Conservation (phyloP, 2,888 invertebrate species). For the Baronia brevicornis region DNA sequence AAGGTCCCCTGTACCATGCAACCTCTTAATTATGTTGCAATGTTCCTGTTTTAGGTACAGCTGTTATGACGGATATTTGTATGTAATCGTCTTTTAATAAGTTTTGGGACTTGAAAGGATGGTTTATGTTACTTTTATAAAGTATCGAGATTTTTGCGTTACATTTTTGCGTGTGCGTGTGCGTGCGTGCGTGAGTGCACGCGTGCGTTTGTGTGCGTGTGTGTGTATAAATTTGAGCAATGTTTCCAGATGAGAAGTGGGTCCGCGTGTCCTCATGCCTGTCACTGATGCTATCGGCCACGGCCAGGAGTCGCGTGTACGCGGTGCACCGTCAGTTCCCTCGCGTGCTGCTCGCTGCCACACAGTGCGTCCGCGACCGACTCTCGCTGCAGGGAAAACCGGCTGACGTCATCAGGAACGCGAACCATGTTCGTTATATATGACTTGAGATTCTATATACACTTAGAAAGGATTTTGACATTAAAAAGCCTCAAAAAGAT, state of each 20-base stretch:
- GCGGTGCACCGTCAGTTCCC: slow-evolving; percentile 43
- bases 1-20: no score
- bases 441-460: neutral
- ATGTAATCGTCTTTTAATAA: no score
- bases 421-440: slow-evolving; percentile 43
- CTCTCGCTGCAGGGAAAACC: slow-evolving; percentile 52
- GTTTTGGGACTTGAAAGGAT: no score
- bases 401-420: slow-evolving; percentile 46
- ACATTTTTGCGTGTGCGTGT: no score
- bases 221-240: neutral
- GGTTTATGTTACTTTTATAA: no score
- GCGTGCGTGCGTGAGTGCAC: no score
- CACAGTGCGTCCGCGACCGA: slow-evolving; percentile 47
- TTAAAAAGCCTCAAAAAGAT: no score
- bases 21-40: no score
- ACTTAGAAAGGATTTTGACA: neutral
- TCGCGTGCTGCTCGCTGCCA: slow-evolving; percentile 26
- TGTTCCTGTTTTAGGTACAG: no score
- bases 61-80: no score
- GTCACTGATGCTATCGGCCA: slow-evolving; percentile 33
- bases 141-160: no score
- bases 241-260: slow-evolving; percentile 49
- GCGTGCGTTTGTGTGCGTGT: no score
- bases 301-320: slow-evolving; percentile 40
- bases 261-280: slow-evolving; percentile 42